A percentile compares a stretch with the other conserved stretches of the same genome.
Conservation (phyloP, 1,140 invertebrate genomes). For the Nylanderia fulva region DNA sequence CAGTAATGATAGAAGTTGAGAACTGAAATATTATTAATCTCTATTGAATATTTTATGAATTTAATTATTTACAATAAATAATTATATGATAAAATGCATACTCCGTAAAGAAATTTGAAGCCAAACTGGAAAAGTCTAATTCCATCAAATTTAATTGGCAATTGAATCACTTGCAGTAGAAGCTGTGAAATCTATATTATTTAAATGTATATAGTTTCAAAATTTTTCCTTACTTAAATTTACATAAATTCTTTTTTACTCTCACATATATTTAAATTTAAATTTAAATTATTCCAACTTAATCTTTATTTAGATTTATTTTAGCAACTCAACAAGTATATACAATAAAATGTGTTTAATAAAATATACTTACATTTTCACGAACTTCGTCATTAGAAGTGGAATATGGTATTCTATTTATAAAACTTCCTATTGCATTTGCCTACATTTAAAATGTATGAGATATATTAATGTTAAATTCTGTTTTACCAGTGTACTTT, state of each 20-base stretch:
- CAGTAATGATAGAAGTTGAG: not conserved
- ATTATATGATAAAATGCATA: not conserved
- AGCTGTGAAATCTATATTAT: conserved; percentile 30
- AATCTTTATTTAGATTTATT: too few species aligned
- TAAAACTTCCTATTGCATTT: not conserved
- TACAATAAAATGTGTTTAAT: too few species aligned
- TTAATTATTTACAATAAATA: not conserved
- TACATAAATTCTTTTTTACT: too few species aligned
- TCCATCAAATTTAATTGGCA: conserved; percentile 9
- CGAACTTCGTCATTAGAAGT: not conserved
- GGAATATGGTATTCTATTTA: not conserved
- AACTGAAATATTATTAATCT: not conserved
- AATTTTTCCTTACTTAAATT: not conserved
- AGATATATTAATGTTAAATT: too few species aligned
- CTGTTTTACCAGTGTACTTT: too few species aligned
- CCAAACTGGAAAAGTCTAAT: conserved; percentile 38
- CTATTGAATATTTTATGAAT: not conserved
- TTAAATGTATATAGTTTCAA: not conserved
- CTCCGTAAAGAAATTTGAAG: not conserved
- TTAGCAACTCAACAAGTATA: not conserved
- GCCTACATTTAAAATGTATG: not conserved
- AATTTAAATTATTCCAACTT: too few species aligned
- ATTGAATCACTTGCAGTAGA: conserved; percentile 9
- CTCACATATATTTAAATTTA: too few species aligned
- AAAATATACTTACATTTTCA: conserved; percentile 31